Conservation (phyloP, 2,797 vertebrate genomes). For the Oryzias dopingdopingensis region DNA sequence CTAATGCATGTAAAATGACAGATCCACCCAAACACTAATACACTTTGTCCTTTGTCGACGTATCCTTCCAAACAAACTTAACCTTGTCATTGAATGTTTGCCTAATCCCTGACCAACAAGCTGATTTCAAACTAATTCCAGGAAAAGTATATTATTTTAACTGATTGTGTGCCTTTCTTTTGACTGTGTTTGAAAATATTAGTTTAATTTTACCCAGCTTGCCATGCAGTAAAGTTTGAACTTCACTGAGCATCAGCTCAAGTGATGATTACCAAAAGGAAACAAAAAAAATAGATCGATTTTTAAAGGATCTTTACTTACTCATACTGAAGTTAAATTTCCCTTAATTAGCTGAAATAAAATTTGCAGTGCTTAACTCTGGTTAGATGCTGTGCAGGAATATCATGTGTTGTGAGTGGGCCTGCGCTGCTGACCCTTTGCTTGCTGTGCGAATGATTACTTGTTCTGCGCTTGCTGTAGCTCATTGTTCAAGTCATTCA, state of each 20-base stretch:
- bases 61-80: too few relatives aligned
- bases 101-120: too few relatives aligned
- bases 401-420: constrained; percentile 51
- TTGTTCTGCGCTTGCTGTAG: constrained; percentile 43
- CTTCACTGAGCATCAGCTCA: background rate
- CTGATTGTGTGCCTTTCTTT: background rate
- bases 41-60: too few relatives aligned
- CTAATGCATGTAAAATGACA: too few relatives aligned
- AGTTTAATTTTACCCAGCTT: background rate
- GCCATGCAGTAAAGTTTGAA: background rate
- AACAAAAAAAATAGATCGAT: too few relatives aligned
- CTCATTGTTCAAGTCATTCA: constrained; percentile 54
- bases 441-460: constrained; percentile 44
- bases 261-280: constrained; percentile 29
- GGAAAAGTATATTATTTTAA: too few relatives aligned
- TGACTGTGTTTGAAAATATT: background rate
- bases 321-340: constrained; percentile 40
- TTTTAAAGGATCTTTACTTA: too few relatives aligned
- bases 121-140: too few relatives aligned
- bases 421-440: constrained; percentile 44
- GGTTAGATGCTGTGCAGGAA: constrained; percentile 41
- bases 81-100: too few relatives aligned
- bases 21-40: too few relatives aligned
- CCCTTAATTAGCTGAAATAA: constrained; percentile 56
- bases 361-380: constrained; percentile 30